Base-by-base conservation (phyloP, 2,888 invertebrate genomes). In the Atrina japonica region DNA sequence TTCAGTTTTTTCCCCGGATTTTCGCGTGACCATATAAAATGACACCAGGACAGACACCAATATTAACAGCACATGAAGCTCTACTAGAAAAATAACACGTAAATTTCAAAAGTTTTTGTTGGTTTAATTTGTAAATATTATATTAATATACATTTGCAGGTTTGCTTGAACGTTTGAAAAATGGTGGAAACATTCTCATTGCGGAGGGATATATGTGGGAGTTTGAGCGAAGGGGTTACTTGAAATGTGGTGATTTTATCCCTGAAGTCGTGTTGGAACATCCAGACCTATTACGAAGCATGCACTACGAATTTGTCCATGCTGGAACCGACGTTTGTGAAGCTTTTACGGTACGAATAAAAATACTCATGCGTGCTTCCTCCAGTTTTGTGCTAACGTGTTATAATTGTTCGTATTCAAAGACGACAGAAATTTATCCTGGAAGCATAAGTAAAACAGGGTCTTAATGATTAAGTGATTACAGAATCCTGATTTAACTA, bases 251-350 rank as follows among this genome's bases (percentile, higher is more conserved):
- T 9, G 67, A 53, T 27, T 83, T 80, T 66, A 80, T 81, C 25
- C 85, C 85, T 40, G 83, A 83, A 73, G 80, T 83, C 3, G 81
- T 85, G 5, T 41, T 84, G 3, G 83, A 84, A 29, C 71, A 83
- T 43, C 84, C 84, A 2, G 71, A 84, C 3, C 55, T 80, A 16
- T 83, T 86, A 14, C 58, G 50, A 7, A 50, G 41, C 14, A 70
- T 87, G 18, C 83, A 87, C 60, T 74, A 80, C 45, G 87, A 87
- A 64, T 86, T 83, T 64, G 84, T 86, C 1, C 85, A 86, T 66
- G 83, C 86, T 35, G 87, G 87, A 47, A 81, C 83, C 63, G 87
- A 87, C 60, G 84, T 47, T 47, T 47, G 21, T 16, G 47, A 47
- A 18, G 47, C 47, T 5, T 47, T 47, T 47, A 18, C 47, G n/a